These are phyloP conservation scores for Hippocampus abdominalis DNA, from an alignment of 2,113 vertebrate species.

Conservation along the genomic window DNA sequence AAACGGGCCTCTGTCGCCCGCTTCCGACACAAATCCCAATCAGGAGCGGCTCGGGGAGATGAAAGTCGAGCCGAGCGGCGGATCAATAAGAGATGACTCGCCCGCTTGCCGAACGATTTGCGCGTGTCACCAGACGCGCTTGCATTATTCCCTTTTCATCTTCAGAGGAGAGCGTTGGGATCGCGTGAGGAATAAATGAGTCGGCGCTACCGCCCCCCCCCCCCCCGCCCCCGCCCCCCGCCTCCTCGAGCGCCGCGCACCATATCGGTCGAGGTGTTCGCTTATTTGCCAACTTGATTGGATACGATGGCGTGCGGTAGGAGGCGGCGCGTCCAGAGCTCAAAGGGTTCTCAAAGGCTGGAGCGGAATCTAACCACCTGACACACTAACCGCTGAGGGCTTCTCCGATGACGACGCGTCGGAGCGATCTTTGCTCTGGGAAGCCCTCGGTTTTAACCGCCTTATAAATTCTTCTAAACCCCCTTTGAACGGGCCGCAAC, in stretches of 20 bases:
- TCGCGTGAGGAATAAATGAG: constrained; percentile 34
- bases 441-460: constrained; percentile 73
- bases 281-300: constrained; percentile 28
- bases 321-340: constrained; percentile 48
- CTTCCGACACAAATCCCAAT: constrained; percentile 49
- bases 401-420: constrained; percentile 21
- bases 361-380: constrained; percentile 73
- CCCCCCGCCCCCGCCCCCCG: background rate
- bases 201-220: constrained; percentile 8
- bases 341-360: constrained; percentile 73
- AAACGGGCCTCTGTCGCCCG: constrained; percentile 16
- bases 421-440: constrained; percentile 6
- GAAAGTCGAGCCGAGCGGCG: constrained; percentile 40
- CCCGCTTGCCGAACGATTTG: constrained; percentile 47
- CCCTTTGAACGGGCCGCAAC: constrained; percentile 40
- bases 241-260: too few species aligned
- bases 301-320: background rate
- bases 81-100: constrained; percentile 63
- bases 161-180: constrained; percentile 19
- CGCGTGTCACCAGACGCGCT: constrained; percentile 34
- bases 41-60: constrained; percentile 40
- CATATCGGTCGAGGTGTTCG: background rate
- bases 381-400: constrained; percentile 72
- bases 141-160: constrained; percentile 61
- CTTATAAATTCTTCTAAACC: constrained; percentile 67